phyloP scores from a whole-genome alignment of 2,797 vertebrate genomes.

The Coendou prehensilis region DNA sequence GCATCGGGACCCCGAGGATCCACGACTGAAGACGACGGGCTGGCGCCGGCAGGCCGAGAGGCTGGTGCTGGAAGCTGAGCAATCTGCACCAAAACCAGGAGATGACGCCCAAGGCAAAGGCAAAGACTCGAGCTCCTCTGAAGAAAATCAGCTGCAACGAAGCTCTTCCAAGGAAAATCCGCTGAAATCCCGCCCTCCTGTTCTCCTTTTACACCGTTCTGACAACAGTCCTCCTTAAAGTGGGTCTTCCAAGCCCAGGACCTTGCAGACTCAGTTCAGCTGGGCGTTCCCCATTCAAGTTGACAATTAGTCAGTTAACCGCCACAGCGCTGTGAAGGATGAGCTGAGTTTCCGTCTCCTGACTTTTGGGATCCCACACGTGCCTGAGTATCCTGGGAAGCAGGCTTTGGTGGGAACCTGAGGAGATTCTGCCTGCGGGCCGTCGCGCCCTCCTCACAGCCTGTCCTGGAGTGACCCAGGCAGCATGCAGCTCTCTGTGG shows the following conservation, averaged over 20 bases:
- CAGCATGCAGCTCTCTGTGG: not conserved
- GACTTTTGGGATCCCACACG: accelerated
- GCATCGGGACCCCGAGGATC: not conserved
- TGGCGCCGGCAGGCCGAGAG: not conserved
- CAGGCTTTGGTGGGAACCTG: not conserved
- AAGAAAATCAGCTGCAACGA: not conserved
- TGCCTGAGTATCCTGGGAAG: not conserved
- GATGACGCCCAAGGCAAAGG: not conserved
- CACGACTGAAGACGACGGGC: not conserved
- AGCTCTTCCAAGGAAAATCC: not conserved
- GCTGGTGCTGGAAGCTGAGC: not conserved
- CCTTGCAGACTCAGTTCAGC: not conserved
- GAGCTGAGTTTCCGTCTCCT: not conserved
- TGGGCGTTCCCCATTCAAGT: not conserved
- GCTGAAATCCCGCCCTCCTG: not conserved
- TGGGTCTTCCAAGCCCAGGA: not conserved
- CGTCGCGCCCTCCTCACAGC: not conserved
- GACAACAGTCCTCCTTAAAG: not conserved
- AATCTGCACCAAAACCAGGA: not conserved
- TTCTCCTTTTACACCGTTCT: not conserved
- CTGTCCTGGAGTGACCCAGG: not conserved
- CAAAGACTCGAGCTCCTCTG: not conserved
- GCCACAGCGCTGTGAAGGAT: not conserved
- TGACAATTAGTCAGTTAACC: not conserved
- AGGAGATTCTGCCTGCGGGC: accelerated